A percentile compares a stretch with the other conserved stretches of the same genome.
Evolutionary conservation across 2,888 invertebrate genomes (phyloP).

Genomic region (Andrena bicolor): DNA sequence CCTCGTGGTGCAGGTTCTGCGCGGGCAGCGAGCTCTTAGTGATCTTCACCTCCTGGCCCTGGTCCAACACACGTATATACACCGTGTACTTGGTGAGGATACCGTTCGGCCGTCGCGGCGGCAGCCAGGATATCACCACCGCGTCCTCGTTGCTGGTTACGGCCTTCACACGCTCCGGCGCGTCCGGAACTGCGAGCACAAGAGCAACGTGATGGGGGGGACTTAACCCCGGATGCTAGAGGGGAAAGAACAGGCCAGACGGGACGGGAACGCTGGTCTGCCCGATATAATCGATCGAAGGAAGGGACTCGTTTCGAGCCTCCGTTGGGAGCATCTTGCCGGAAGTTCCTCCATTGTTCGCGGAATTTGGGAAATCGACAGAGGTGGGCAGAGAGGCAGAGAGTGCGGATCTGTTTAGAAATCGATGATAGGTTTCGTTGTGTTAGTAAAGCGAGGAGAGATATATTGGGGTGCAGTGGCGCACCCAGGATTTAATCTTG

Average conservation of each 20-base stretch:
- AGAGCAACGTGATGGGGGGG: not conserved
- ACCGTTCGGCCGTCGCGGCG: constrained; percentile 88
- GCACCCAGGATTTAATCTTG: too few species aligned
- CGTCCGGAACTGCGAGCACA: constrained; percentile 86
- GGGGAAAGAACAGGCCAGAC: not conserved
- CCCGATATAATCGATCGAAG: constrained; percentile 28
- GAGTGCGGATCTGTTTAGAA: not conserved
- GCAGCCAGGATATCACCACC: constrained; percentile 88
- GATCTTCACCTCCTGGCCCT: constrained; percentile 86
- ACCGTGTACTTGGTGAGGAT: constrained; percentile 88
- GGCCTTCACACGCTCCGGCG: constrained; percentile 88
- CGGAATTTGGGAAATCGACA: constrained; percentile 18
- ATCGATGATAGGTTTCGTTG: not conserved
- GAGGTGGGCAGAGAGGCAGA: not conserved
- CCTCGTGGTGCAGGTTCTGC: constrained; percentile 86
- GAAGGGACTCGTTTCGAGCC: constrained; percentile 16
- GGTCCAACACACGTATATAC: constrained; percentile 86
- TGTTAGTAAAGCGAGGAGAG: not conserved
- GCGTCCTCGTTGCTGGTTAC: constrained; percentile 87
- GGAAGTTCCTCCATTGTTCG: constrained; percentile 21
- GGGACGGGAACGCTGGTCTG: constrained; percentile 8
- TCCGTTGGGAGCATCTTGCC: not conserved
- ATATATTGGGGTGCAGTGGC: too few species aligned
- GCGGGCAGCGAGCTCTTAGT: constrained; percentile 84
- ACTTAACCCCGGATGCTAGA: not conserved